These are phyloP conservation scores for Drosophila borealis DNA, from an alignment of 2,888 invertebrate species.

Conservation along the genomic window DNA sequence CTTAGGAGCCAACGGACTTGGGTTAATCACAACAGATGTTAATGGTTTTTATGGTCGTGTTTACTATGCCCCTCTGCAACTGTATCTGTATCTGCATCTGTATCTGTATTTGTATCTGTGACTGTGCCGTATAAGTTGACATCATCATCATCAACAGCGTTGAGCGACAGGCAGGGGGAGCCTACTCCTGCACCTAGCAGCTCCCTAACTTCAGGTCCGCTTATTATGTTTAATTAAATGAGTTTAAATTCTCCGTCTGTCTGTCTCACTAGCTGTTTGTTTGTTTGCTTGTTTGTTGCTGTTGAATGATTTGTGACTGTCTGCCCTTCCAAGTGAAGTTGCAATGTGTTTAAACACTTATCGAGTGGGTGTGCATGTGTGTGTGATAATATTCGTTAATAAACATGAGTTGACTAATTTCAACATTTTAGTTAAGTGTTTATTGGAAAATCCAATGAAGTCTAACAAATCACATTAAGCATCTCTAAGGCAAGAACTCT, in stretches of 20 bases:
- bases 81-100: constrained; percentile 19
- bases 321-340: constrained; percentile 19
- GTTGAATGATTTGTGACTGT: constrained; percentile 80
- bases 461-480: neutral
- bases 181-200: constrained; percentile 33
- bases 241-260: constrained; percentile 50
- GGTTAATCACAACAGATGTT: constrained; percentile 84
- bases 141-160: constrained; percentile 34
- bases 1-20: constrained; percentile 60
- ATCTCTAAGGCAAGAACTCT: no score
- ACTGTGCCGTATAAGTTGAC: constrained; percentile 41
- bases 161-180: constrained; percentile 37
- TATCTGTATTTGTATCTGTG: constrained; percentile 22
- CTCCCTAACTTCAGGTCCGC: constrained; percentile 24
- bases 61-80: constrained; percentile 53
- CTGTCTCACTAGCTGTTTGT: constrained; percentile 41
- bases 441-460: neutral
- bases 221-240: constrained; percentile 64
- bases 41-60: constrained; percentile 82
- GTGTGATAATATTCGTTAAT: constrained; percentile 11
- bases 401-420: constrained; percentile 44
- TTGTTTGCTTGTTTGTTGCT: constrained; percentile 54
- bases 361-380: constrained; percentile 17
- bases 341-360: constrained; percentile 50
- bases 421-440: constrained; percentile 10